Base-by-base conservation (phyloP, 2,888 invertebrate species). In the Flexamia atlantica region DNA sequence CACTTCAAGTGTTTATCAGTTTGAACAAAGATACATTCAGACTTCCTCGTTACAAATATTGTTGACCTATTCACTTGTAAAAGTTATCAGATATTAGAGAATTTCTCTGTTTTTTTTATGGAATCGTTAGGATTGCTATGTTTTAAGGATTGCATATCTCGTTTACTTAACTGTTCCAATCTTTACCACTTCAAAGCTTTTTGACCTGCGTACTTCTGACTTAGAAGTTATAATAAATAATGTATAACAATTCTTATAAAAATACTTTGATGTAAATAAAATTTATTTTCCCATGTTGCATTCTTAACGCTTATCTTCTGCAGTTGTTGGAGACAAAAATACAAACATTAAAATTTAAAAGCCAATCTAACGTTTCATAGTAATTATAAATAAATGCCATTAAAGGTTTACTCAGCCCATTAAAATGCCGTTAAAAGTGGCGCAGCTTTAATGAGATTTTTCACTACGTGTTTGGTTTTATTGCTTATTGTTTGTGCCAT, bases 1-100 rank as follows among this genome's bases (percentile, higher is more conserved):
- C 64, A 64, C 64, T 64, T 30, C 28, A 64, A 30, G 64, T 64
- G 64, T 64, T 64, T 64, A 64, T 64, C 64, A 64, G 64, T 64
- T 64, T 64, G 30, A 64, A 64, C 64, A 64, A 64, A 64, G 64
- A 64, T 64, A 64, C 17, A 64, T 30, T 30, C 30, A 64, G 64
- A 5, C 64, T 64, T 64, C 12, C 64, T 9, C 23, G 53, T 64
- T 28, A 64, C 25, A 64, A 28, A 28, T 28, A 25, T 30, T 30
- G 30, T 64, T 64, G 25, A 64, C 30, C 64, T 17, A 64, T 4
- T 64, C 46, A 46, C 46, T 46, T 12, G 12, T 46, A 12, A 17
- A 46, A 12, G 14, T 46, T 46, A 14, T 46, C 46, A 17, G 12
- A 2, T 46, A 46, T 14, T 17, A 40, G 12, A 40, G 40, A 40